Base-by-base conservation (phyloP, 2,113 vertebrate genomes). In the Takifugu bimaculatus region DNA sequence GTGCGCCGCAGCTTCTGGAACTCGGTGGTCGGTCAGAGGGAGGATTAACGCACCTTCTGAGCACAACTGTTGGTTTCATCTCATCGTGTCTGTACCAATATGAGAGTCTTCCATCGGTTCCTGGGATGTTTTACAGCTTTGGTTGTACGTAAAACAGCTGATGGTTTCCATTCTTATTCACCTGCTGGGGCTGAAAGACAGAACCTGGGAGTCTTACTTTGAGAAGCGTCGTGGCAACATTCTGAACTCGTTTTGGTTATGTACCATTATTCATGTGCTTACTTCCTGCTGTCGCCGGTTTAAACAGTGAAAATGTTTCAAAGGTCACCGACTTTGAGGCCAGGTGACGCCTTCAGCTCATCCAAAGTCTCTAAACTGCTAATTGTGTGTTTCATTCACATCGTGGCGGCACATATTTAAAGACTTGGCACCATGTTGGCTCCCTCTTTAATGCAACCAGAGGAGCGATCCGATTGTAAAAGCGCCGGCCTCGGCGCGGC, bases 21-120 rank as follows among this genome's bases (percentile, higher is more conserved):
- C 62, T 57, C 63, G 65, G 67, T 48, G 57, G 56, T 58, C 68
- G 80, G 66, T 81, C 72, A 49, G 65, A 54, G 44, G 44, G 51
- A 63, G 60, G 72, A 76, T 75, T 74, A 72, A 69, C 39, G n/a
- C 54, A 26, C 27, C 32, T 43, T 39, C 61, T 58, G 45, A 59
- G 50, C 51, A 54, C 62, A 57, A 12, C 42, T 26, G 5, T 57
- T n/a, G 13, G 20, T 57, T 59, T 60, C 42, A 67, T 72, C 64
- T 65, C 12, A 5, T 54, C 64, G 61, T 50, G 43, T 65, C 32
- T 55, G 45, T 28, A 6, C 15, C 56, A 71, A 48, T 50, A 35
- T 50, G 9, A 27, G 10, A 47, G 44, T 54, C n/a, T 10, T 11
- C 28, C 56, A 51, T 56, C 52, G 68, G 55, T 15, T 54, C 53